phyloP scores from a whole-genome alignment of 1,140 invertebrate genomes.

The Leptinotarsa undecemlineata region DNA sequence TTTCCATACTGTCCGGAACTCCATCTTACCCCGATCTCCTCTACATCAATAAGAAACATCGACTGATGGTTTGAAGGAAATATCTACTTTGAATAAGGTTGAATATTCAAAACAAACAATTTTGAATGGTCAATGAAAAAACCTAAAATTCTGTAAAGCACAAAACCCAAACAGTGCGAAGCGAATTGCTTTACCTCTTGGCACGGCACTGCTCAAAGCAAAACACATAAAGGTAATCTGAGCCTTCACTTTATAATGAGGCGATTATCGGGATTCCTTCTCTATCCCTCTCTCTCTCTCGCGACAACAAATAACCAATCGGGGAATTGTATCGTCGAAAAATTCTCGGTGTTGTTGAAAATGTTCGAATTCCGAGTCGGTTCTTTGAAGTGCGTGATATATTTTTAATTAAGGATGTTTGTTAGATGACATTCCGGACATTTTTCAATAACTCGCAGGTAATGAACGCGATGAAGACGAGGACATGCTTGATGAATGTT shows the following conservation, averaged over 20 bases:
- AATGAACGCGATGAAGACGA: not conserved
- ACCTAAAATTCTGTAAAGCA: too few relatives aligned
- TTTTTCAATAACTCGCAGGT: not conserved
- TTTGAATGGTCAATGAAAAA: too few relatives aligned
- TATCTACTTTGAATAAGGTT: too few relatives aligned
- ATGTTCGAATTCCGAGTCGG: not conserved
- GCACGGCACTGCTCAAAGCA: not conserved
- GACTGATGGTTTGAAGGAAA: too few relatives aligned
- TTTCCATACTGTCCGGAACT: too few relatives aligned
- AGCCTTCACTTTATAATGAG: not conserved
- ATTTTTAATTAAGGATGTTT: slow-evolving; percentile 9
- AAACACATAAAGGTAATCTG: slow-evolving; percentile 2
- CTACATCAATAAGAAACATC: too few relatives aligned
- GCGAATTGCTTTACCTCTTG: too few relatives aligned
- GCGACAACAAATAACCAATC: not conserved
- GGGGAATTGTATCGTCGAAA: not conserved
- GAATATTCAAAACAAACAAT: too few relatives aligned
- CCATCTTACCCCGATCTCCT: too few relatives aligned
- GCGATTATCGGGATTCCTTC: not conserved
- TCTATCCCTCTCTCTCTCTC: not conserved
- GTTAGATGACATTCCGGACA: not conserved
- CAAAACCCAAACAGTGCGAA: too few relatives aligned
- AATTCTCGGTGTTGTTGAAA: not conserved
- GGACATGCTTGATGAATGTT: too few relatives aligned
- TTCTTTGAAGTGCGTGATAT: slow-evolving; percentile 5